A percentile compares a stretch with the other conserved stretches of the same genome.
Conservation (phyloP, 1,140 invertebrate genomes). For the Megathymus violae region DNA sequence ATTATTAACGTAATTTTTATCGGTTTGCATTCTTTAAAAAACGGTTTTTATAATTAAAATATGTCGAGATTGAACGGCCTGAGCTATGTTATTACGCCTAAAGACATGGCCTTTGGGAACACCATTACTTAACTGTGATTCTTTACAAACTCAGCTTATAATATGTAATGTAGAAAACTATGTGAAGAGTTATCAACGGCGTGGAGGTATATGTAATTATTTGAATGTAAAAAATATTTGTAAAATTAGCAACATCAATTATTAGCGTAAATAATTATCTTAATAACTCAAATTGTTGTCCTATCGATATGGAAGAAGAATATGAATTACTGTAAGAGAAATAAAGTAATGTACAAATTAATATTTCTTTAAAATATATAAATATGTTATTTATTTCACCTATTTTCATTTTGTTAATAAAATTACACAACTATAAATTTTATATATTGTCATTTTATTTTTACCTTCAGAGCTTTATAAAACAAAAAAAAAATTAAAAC, state of each 20-base stretch:
- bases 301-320: constrained; percentile 59
- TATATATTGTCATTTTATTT: constrained; percentile 36
- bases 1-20: constrained; percentile 53
- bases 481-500: too few species aligned
- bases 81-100: constrained; percentile 55
- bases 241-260: constrained; percentile 27
- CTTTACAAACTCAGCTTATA: constrained; percentile 76
- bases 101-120: constrained; percentile 62
- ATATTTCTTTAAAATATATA: constrained; percentile 79
- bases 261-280: constrained; percentile 46
- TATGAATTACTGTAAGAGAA: constrained; percentile 56
- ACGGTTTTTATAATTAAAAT: constrained; percentile 46
- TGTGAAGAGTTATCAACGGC: not conserved
- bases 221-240: constrained; percentile 30
- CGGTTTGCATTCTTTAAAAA: constrained; percentile 33
- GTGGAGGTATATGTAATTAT: constrained; percentile 18
- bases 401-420: constrained; percentile 80
- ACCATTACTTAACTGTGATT: constrained; percentile 77
- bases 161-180: constrained; percentile 55
- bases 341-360: constrained; percentile 81
- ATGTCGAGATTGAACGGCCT: constrained; percentile 56
- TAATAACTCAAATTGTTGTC: constrained; percentile 65
- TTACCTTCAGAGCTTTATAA: not conserved
- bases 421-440: constrained; percentile 68
- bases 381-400: constrained; percentile 81